These are phyloP conservation scores for Heliconius hewitsoni DNA, from an alignment of 1,140 invertebrate genomes.

Conservation along the genomic window DNA sequence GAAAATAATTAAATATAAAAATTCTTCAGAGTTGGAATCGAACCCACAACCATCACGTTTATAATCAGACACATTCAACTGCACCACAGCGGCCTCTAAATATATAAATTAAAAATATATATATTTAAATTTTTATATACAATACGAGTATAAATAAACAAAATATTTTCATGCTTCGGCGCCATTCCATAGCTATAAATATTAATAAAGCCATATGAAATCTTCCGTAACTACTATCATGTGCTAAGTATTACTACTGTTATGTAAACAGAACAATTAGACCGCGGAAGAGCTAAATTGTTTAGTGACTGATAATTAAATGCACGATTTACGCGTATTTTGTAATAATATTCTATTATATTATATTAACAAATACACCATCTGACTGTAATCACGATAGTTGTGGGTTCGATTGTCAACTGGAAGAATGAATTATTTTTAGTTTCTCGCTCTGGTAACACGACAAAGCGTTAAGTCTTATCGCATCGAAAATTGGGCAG, in stretches of 20 bases:
- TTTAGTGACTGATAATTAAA: slow-evolving; percentile 7
- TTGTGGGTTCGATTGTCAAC: no score
- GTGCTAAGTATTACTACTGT: neutral
- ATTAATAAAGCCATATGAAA: slow-evolving; percentile 15
- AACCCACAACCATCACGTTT: no score
- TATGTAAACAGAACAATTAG: slow-evolving; percentile 33
- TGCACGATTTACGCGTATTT: slow-evolving; percentile 6
- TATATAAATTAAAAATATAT: no score
- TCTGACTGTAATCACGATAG: neutral
- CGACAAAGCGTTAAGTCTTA: no score
- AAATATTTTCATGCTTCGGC: neutral
- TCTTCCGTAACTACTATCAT: slow-evolving; percentile 3
- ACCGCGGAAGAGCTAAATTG: slow-evolving; percentile 16
- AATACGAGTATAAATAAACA: neutral
- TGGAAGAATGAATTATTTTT: no score
- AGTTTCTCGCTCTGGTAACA: no score
- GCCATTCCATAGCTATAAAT: slow-evolving; percentile 5
- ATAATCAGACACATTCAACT: neutral
- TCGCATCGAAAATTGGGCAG: no score
- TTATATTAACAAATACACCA: neutral
- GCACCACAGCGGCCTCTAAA: no score
- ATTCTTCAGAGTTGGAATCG: no score
- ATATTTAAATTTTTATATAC: neutral
- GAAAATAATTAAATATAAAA: no score
- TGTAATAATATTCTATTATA: neutral